These are phyloP conservation scores for Lumbricus terrestris DNA, from an alignment of 2,888 invertebrate species.

Conservation along the genomic window DNA sequence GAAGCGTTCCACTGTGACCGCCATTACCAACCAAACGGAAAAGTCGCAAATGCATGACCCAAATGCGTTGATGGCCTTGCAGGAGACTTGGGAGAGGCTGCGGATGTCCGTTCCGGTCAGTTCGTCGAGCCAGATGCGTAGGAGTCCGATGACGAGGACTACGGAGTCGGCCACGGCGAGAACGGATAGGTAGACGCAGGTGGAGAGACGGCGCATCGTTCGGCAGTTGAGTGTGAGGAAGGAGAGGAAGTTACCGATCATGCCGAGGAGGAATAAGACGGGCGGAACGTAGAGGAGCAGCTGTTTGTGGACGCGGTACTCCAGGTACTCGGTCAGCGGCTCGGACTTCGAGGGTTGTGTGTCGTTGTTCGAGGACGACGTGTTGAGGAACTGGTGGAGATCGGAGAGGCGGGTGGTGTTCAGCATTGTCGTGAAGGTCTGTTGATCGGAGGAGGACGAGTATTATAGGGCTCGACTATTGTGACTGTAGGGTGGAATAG, in stretches of 20 bases:
- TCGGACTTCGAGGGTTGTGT: background rate
- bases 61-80: slow-evolving; percentile 16
- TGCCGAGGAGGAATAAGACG: slow-evolving; percentile 16
- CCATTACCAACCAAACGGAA: slow-evolving; percentile 24
- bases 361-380: background rate
- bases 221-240: slow-evolving; percentile 18
- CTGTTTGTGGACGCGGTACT: background rate
- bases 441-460: background rate
- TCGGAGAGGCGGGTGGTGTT: background rate
- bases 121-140: slow-evolving; percentile 8
- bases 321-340: background rate
- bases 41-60: slow-evolving; percentile 23
- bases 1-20: slow-evolving; percentile 21
- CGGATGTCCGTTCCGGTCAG: slow-evolving; percentile 16
- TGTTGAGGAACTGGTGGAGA: background rate
- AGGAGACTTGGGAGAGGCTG: background rate
- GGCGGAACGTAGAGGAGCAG: slow-evolving; percentile 18
- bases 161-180: slow-evolving; percentile 20
- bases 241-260: slow-evolving; percentile 22
- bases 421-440: background rate
- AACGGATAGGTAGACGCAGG: slow-evolving; percentile 19
- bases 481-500: background rate
- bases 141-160: background rate
- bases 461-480: slow-evolving; percentile 5
- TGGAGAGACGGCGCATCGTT: slow-evolving; percentile 18